These are phyloP conservation scores for Phalloptychus januarius DNA, from an alignment of 2,797 vertebrate genomes.

Conservation along the genomic window DNA sequence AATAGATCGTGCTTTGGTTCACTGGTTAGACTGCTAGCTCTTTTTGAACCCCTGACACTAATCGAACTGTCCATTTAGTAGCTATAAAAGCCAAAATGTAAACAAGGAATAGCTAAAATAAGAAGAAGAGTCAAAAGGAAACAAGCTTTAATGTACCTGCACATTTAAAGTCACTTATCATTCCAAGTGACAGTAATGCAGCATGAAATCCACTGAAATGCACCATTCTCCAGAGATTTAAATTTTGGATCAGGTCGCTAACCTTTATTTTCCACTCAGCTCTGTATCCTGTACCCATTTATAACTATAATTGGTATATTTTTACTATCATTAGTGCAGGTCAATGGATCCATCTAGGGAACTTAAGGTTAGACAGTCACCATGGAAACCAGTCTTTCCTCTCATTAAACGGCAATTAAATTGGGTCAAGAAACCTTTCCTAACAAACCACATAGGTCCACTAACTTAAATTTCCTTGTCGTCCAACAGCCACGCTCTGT, in stretches of 20 bases:
- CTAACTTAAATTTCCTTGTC: slow-evolving; percentile 17
- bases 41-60: slow-evolving; percentile 57
- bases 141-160: slow-evolving; percentile 18
- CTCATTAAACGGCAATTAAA: slow-evolving; percentile 72
- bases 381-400: slow-evolving; percentile 57
- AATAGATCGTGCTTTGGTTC: slow-evolving; percentile 43
- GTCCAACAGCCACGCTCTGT: neutral
- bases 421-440: slow-evolving; percentile 64
- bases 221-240: neutral
- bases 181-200: slow-evolving; percentile 10
- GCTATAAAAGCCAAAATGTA: slow-evolving; percentile 37
- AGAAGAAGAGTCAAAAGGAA: neutral
- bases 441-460: slow-evolving; percentile 41
- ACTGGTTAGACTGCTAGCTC: slow-evolving; percentile 33
- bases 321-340: slow-evolving; percentile 59
- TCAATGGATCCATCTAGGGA: slow-evolving; percentile 54
- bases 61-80: slow-evolving; percentile 56
- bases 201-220: slow-evolving; percentile 14
- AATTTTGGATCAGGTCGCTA: slow-evolving; percentile 27
- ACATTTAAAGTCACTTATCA: slow-evolving; percentile 10
- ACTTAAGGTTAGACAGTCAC: slow-evolving; percentile 45
- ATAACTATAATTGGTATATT: slow-evolving; percentile 44
- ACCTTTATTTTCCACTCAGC: slow-evolving; percentile 35
- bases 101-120: slow-evolving; percentile 9
- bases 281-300: slow-evolving; percentile 35